Conservation (phyloP, 2,797 vertebrate species). For the Orestias chungarensis region DNA sequence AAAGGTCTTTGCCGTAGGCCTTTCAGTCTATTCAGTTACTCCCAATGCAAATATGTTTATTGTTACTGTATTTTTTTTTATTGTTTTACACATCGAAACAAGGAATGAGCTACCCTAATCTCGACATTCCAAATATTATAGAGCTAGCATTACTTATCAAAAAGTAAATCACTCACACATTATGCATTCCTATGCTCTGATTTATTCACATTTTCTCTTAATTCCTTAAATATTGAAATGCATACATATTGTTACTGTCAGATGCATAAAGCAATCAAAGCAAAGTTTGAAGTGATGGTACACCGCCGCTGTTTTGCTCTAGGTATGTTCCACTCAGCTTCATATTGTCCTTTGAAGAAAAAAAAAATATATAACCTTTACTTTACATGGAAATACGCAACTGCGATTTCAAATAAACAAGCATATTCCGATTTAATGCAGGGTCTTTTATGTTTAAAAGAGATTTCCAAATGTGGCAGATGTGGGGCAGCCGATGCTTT, state of each 20-base stretch:
- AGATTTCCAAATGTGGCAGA: constrained; percentile 77
- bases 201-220: constrained; percentile 73
- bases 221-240: constrained; percentile 71
- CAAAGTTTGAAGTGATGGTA: constrained; percentile 35
- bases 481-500: constrained; percentile 73
- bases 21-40: too few relatives aligned
- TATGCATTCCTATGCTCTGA: constrained; percentile 69
- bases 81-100: too few relatives aligned
- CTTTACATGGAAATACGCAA: constrained; percentile 48
- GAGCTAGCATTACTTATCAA: constrained; percentile 55
- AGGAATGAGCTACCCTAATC: too few relatives aligned
- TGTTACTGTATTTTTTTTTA: constrained; percentile 9
- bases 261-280: constrained; percentile 61
- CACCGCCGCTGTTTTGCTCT: constrained; percentile 47
- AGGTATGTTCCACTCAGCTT: constrained; percentile 43
- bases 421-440: constrained; percentile 47
- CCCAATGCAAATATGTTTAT: too few relatives aligned
- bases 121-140: constrained; percentile 15
- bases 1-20: too few relatives aligned
- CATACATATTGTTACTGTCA: constrained; percentile 56
- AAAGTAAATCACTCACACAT: constrained; percentile 57
- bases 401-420: constrained; percentile 17
- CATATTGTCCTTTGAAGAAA: constrained; percentile 56
- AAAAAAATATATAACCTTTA: constrained; percentile 53
- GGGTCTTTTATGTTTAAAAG: constrained; percentile 82